A percentile compares a stretch with the other conserved stretches of the same genome.
These are phyloP conservation scores for Pteruthius melanotis DNA, from an alignment of 2,113 vertebrate species.

Conservation along the genomic window DNA sequence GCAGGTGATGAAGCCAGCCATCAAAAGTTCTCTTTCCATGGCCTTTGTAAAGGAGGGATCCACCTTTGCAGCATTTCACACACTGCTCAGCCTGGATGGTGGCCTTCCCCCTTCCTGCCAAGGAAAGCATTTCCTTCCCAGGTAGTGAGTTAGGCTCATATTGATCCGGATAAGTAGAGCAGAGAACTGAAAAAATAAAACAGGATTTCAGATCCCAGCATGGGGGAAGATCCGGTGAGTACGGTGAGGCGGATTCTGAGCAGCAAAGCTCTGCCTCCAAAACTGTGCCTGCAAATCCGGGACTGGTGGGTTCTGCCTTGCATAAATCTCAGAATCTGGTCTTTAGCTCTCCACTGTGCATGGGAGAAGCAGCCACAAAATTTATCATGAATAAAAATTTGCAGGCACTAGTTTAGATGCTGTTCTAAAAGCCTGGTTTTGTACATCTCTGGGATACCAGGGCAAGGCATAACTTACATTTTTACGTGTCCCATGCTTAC, in stretches of 20 bases:
- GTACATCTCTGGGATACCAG: background rate
- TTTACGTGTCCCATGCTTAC: background rate
- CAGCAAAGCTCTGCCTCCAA: slow-evolving; percentile 21
- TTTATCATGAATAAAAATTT: background rate
- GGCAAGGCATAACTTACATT: background rate
- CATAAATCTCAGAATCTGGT: background rate
- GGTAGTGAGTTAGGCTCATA: background rate
- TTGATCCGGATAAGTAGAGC: background rate
- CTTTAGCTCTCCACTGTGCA: rapidly evolving
- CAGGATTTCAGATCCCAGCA: background rate
- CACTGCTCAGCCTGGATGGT: background rate
- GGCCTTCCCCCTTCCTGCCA: background rate
- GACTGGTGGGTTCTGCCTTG: slow-evolving; percentile 1
- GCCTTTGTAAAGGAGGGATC: background rate
- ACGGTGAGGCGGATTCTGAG: background rate
- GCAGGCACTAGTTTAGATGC: background rate
- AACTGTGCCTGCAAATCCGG: background rate
- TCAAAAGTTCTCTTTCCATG: background rate
- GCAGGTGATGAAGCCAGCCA: background rate
- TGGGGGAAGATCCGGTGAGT: background rate
- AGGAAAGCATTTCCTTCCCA: background rate
- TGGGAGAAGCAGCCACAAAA: background rate
- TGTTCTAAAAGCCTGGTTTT: background rate
- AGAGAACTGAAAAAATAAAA: background rate
- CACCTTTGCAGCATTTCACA: background rate